These are phyloP conservation scores for Sesia apiformis DNA, from an alignment of 2,888 invertebrate species.

Conservation along the genomic window DNA sequence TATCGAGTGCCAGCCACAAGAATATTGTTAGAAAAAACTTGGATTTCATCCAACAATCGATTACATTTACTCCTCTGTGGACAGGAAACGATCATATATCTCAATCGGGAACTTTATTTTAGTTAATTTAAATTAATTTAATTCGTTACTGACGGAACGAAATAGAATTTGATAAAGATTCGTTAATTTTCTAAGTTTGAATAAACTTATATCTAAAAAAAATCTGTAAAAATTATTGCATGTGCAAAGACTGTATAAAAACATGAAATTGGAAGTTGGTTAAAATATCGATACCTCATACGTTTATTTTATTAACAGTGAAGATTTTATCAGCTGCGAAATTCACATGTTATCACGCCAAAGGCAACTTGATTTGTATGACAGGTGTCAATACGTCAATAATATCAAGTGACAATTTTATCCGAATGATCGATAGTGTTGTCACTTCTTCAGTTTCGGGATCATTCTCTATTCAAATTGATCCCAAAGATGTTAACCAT, in stretches of 20 bases:
- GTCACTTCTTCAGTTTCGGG: neutral
- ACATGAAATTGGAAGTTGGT: too few species aligned
- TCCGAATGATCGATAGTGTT: slow-evolving; percentile 27
- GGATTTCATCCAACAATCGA: slow-evolving; percentile 63
- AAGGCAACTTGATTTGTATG: slow-evolving; percentile 17
- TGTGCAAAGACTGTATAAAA: too few species aligned
- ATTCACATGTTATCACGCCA: slow-evolving; percentile 34
- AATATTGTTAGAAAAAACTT: slow-evolving; percentile 49
- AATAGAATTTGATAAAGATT: neutral
- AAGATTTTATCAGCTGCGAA: neutral
- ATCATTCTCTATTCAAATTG: too few species aligned
- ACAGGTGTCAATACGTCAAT: slow-evolving; percentile 59
- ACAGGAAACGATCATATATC: slow-evolving; percentile 33
- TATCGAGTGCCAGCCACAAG: slow-evolving; percentile 55
- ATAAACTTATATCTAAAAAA: neutral
- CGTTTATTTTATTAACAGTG: too few species aligned
- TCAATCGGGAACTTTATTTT: slow-evolving; percentile 3
- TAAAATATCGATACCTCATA: too few species aligned
- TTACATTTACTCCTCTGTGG: slow-evolving; percentile 56
- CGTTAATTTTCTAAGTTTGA: neutral
- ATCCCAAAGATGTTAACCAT: too few species aligned
- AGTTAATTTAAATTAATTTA: neutral
- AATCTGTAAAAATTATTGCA: too few species aligned
- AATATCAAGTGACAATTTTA: slow-evolving; percentile 43
- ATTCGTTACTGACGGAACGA: too few species aligned